A percentile compares a stretch with the other conserved stretches of the same genome.
Conservation (phyloP, 2,888 invertebrate species). For the Acanthosepion lycidas region DNA sequence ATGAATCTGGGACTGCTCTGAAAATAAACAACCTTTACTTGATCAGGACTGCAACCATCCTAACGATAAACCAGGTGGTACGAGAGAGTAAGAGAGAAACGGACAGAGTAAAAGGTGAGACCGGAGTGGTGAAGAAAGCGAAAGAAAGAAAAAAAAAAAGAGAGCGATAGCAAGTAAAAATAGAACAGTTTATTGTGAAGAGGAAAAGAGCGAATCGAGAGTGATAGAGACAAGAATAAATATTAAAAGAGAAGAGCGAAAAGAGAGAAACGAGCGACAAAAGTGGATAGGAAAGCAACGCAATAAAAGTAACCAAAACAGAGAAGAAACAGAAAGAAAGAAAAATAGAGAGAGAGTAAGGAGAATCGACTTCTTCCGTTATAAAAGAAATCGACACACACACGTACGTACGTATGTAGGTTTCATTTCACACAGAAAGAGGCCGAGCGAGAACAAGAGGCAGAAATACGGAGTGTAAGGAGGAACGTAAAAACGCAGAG, state of each 20-base stretch:
- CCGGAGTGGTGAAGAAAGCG: background rate
- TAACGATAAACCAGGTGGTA: slow-evolving; percentile 47
- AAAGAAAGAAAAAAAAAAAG: background rate
- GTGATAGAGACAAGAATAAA: background rate
- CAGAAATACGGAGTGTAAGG: background rate
- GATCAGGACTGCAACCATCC: slow-evolving; percentile 41
- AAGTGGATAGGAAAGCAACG: background rate
- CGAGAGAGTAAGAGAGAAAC: background rate
- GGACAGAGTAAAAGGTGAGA: background rate
- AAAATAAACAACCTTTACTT: slow-evolving; percentile 47
- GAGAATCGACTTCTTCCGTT: background rate
- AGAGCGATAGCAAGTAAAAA: background rate
- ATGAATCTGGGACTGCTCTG: slow-evolving; percentile 42
- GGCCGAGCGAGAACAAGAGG: background rate
- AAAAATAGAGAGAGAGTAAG: background rate
- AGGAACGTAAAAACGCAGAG: background rate
- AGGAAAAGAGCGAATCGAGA: background rate
- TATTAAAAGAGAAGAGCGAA: background rate
- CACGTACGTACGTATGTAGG: background rate
- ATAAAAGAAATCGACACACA: background rate
- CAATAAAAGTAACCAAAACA: background rate
- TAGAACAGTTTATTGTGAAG: background rate
- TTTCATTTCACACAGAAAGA: slow-evolving; percentile 4
- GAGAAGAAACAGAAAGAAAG: background rate
- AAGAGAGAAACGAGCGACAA: slow-evolving; percentile 36